A percentile compares a stretch with the other conserved stretches of the same genome.
Evolutionary conservation across 1,140 invertebrate species (phyloP).

Genomic region (Cecropterus lyciades): DNA sequence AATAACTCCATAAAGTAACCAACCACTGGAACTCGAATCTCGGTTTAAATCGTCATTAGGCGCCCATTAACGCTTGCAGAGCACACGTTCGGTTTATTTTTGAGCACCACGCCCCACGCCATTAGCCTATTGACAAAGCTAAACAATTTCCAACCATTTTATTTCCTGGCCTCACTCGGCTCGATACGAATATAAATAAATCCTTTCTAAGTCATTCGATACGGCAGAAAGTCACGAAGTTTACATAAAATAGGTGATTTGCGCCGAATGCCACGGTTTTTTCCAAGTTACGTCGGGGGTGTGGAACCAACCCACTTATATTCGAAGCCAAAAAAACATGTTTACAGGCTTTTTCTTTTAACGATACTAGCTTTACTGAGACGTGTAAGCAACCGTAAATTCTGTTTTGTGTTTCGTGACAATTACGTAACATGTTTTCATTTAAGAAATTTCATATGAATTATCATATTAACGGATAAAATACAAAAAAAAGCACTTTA

Average conservation of each 20-base stretch:
- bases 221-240: slow-evolving; percentile 81
- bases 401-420: slow-evolving; percentile 65
- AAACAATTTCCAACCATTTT: slow-evolving; percentile 60
- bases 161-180: slow-evolving; percentile 58
- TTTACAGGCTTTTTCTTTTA: slow-evolving; percentile 76
- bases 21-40: slow-evolving; percentile 38
- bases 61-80: slow-evolving; percentile 33
- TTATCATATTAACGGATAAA: too few species aligned
- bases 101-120: slow-evolving; percentile 52
- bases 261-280: slow-evolving; percentile 74
- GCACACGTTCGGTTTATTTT: slow-evolving; percentile 61
- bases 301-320: slow-evolving; percentile 58
- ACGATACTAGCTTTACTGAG: slow-evolving; percentile 52
- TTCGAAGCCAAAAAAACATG: slow-evolving; percentile 70
- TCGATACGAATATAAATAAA: slow-evolving; percentile 75
- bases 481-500: too few species aligned
- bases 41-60: slow-evolving; percentile 18
- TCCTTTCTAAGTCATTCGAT: slow-evolving; percentile 83
- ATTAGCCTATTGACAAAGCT: slow-evolving; percentile 63
- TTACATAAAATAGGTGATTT: slow-evolving; percentile 83
- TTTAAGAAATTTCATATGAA: neutral
- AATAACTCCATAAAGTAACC: slow-evolving; percentile 42
- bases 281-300: slow-evolving; percentile 54
- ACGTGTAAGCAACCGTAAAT: slow-evolving; percentile 71
- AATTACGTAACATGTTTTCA: slow-evolving; percentile 48